Percentiles rank a stretch among this genome's conserved stretches.
phyloP scores from a whole-genome alignment of 1,140 invertebrate genomes.

The Neodiprion pinetum region DNA sequence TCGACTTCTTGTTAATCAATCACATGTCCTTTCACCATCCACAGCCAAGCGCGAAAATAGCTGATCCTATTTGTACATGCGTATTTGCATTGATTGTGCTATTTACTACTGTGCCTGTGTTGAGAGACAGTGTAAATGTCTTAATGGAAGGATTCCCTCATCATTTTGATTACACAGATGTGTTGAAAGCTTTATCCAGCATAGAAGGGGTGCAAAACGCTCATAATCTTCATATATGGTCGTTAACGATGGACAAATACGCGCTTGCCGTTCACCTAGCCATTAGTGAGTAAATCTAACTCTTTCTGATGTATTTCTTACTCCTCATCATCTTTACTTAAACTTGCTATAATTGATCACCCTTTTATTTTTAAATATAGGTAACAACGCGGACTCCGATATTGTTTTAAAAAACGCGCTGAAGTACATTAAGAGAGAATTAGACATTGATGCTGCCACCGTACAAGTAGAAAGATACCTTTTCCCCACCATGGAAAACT shows the following conservation, averaged over 20 bases:
- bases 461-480: constrained; percentile 69
- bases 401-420: constrained; percentile 64
- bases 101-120: constrained; percentile 77
- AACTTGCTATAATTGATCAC: constrained; percentile 24
- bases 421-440: constrained; percentile 60
- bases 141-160: constrained; percentile 81
- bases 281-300: constrained; percentile 65
- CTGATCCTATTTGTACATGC: constrained; percentile 90
- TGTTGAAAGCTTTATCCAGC: constrained; percentile 63
- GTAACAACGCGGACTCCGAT: constrained; percentile 59
- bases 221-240: constrained; percentile 84
- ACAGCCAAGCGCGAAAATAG: constrained; percentile 77
- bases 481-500: constrained; percentile 52
- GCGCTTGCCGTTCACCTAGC: constrained; percentile 78
- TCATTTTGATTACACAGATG: constrained; percentile 63
- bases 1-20: background rate
- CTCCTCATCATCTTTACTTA: constrained; percentile 14
- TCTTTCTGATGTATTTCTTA: constrained; percentile 23
- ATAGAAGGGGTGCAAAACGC: constrained; percentile 76
- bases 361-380: constrained; percentile 47
- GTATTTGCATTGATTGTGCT: constrained; percentile 87
- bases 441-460: constrained; percentile 67
- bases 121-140: constrained; percentile 77
- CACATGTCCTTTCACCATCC: constrained; percentile 30
- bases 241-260: constrained; percentile 75